Evolutionary conservation across 2,797 vertebrate species (phyloP).

Genomic region (Anabas testudineus): DNA sequence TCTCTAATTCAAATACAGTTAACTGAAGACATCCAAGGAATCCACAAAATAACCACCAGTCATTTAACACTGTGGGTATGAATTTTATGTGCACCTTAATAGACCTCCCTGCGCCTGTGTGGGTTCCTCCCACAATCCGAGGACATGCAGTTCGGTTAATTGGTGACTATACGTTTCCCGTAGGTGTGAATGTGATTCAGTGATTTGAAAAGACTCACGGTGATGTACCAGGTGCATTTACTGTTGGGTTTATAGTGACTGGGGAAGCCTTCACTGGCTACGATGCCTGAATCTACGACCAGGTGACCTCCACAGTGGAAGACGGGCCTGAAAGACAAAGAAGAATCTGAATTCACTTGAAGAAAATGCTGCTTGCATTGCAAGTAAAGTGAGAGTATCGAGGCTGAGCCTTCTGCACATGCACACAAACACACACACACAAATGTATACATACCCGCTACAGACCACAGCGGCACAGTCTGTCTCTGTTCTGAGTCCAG

Average conservation of each 20-base stretch:
- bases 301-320: conserved; percentile 91
- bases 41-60: no score
- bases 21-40: no score
- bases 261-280: conserved; percentile 93
- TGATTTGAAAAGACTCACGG: conserved; percentile 81
- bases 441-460: conserved; percentile 32
- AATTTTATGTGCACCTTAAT: no score
- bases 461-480: conserved; percentile 67
- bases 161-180: no score
- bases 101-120: no score
- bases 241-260: conserved; percentile 87
- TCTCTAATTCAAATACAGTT: no score
- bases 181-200: neutral
- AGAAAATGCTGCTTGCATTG: conserved; percentile 7
- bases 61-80: no score
- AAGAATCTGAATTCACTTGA: neutral
- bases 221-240: conserved; percentile 92
- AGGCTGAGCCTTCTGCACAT: conserved; percentile 14
- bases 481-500: conserved; percentile 67
- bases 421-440: conserved; percentile 12
- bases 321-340: conserved; percentile 80
- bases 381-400: conserved; percentile 31
- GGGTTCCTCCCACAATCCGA: no score
- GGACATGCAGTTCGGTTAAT: no score
- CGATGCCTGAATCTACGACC: conserved; percentile 87